A percentile compares a stretch with the other conserved stretches of the same genome.
phyloP scores from a whole-genome alignment of 2,888 invertebrate species.

The Rotaria socialis region DNA sequence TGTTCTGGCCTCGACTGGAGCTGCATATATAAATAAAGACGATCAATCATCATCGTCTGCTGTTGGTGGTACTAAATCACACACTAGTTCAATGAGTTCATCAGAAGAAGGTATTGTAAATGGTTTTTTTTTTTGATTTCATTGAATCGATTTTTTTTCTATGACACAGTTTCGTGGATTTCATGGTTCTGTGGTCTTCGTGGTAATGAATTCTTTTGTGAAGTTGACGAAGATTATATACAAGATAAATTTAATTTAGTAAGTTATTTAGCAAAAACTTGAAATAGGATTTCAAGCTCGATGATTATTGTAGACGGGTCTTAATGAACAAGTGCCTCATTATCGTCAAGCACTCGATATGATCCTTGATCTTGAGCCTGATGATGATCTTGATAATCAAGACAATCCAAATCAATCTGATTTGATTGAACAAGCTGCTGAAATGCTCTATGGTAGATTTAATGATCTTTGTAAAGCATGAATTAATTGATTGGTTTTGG shows the following conservation, averaged over 20 bases:
- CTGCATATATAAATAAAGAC: neutral
- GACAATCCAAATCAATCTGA: slow-evolving; percentile 96
- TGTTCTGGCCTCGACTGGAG: slow-evolving; percentile 24
- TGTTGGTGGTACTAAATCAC: neutral
- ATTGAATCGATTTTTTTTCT: neutral
- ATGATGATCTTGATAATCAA: slow-evolving; percentile 81
- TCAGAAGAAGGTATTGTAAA: neutral
- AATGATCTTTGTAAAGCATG: neutral
- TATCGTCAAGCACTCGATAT: slow-evolving; percentile 98
- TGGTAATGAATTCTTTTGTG: slow-evolving; percentile 99
- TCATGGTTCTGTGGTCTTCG: slow-evolving; percentile 99
- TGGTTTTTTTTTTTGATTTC: too few relatives aligned
- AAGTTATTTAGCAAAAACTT: neutral
- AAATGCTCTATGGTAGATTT: slow-evolving; percentile 82
- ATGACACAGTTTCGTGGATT: slow-evolving; percentile 70
- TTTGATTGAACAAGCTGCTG: slow-evolving; percentile 96
- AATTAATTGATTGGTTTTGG: neutral
- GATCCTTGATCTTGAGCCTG: slow-evolving; percentile 97
- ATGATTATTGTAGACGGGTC: slow-evolving; percentile 63
- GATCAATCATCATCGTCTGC: slow-evolving; percentile 19
- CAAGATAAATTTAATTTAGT: slow-evolving; percentile 96
- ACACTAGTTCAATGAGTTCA: slow-evolving; percentile 11
- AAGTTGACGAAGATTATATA: slow-evolving; percentile 99
- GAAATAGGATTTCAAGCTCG: neutral
- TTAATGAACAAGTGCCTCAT: slow-evolving; percentile 72